phyloP scores from a whole-genome alignment of 2,797 vertebrate genomes.

The Tachyglossus aculeatus region DNA sequence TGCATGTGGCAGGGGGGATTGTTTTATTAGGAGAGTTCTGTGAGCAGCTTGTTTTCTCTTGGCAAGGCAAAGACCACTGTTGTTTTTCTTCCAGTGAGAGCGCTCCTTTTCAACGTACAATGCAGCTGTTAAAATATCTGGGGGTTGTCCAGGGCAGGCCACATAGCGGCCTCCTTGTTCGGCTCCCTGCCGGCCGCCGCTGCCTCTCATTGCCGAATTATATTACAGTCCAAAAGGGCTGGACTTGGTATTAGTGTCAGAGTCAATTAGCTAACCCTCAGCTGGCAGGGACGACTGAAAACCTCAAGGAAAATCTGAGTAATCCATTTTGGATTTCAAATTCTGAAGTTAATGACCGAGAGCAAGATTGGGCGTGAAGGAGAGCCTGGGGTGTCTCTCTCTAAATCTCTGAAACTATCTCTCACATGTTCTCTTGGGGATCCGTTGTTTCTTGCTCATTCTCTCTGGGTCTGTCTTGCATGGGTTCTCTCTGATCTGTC shows the following conservation, averaged over 20 bases:
- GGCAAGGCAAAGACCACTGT: constrained; percentile 68
- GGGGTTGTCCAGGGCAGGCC: constrained; percentile 62
- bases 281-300: constrained; percentile 55
- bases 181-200: constrained; percentile 51
- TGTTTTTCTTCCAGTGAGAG: constrained; percentile 70
- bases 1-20: constrained; percentile 32
- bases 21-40: constrained; percentile 48
- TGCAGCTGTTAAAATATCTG: constrained; percentile 73
- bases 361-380: constrained; percentile 57
- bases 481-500: too few species aligned
- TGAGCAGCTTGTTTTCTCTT: constrained; percentile 57
- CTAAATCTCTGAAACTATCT: too few species aligned
- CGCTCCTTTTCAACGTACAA: constrained; percentile 61
- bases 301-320: constrained; percentile 58
- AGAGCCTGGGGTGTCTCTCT: too few species aligned
- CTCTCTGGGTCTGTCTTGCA: too few species aligned
- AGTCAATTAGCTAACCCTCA: constrained; percentile 63
- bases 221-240: constrained; percentile 61
- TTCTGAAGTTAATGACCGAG: constrained; percentile 68
- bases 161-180: constrained; percentile 68
- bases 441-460: too few species aligned
- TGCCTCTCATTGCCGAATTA: constrained; percentile 56
- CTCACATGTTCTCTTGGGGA: too few species aligned
- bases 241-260: constrained; percentile 65
- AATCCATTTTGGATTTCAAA: constrained; percentile 67